Conservation (phyloP, 53 echinoderm and acorn worm species). For the Holothuria scabra region DNA sequence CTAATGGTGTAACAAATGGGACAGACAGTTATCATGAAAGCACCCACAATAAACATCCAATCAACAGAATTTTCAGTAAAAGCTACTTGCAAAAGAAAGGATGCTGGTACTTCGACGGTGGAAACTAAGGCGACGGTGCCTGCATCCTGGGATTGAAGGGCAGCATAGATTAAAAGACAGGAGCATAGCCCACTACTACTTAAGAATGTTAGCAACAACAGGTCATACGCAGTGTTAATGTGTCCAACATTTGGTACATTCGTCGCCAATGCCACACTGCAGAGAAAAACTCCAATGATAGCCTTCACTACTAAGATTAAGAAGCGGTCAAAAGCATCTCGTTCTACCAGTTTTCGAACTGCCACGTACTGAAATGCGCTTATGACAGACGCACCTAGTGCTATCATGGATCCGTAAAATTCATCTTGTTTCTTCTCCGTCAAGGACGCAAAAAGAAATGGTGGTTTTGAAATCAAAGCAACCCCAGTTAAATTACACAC, state of each 20-base stretch:
- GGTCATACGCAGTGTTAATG: background rate
- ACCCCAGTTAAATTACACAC: conserved; percentile 20
- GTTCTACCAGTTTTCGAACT: background rate
- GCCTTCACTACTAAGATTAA: background rate
- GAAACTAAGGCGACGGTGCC: conserved; percentile 5
- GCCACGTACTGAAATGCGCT: conserved; percentile 14
- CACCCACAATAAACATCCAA: conserved; percentile 8
- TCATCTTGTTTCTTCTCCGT: background rate
- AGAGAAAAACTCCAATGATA: background rate
- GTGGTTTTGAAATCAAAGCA: background rate
- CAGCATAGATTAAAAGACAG: background rate
- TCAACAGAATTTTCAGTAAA: conserved; percentile 1
- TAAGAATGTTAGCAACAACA: background rate
- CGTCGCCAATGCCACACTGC: background rate
- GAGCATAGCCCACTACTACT: background rate
- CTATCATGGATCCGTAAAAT: background rate
- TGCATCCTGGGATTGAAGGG: conserved; percentile 6
- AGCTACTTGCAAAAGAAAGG: conserved; percentile 16
- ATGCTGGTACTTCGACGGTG: background rate
- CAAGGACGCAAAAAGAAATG: background rate
- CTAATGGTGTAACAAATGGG: background rate
- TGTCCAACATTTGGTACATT: background rate
- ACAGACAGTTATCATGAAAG: conserved; percentile 1
- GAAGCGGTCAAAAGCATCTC: background rate
- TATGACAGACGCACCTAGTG: background rate